Evolutionary conservation across 2,113 vertebrate species (phyloP), one percentile per base, ranked within the genome.

Genomic region (Phalacrocorax carbo): DNA sequence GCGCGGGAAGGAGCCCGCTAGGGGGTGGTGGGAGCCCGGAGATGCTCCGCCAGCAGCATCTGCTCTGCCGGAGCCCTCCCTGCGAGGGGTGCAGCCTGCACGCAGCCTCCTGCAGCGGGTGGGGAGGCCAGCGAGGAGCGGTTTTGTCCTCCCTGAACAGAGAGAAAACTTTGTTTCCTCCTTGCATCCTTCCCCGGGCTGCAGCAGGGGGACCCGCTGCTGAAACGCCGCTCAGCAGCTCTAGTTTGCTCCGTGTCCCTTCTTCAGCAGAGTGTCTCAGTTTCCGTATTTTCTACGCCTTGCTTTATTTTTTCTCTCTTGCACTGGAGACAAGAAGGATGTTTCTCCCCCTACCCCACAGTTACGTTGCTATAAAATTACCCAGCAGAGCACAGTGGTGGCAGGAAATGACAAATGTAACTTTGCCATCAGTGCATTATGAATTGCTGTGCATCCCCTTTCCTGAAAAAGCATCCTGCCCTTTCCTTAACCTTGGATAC

Each of bases 401-500:
- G 82, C 91, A 93, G 88, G 86, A 78, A 91, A 94, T 87, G 94
- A 90, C 87, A 94, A 96, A 85, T 87, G 93, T 65, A 94, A 91
- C 69, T 86, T 88, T 82, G 51, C 88, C 76, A 85, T 75, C 73
- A 26, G 40, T 76, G 78, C 51, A 9, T 90, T 93, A 83, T 60
- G 62, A 85, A 84, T 88, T 54, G 76, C 92, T 88, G 80, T 79
- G 71, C 71, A 61, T 93, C 77, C 87, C 90, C 23, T 86, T 88
- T 85, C 89, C 80, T 88, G 81, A 93, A 82, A 60, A 90, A 69
- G 55, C 81, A 77, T 94, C 96, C 90, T 92, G 95, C 91, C 93
- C 94, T 97, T 97, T 96, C 79, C 92, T 73, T 85, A 92, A 93
- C 81, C 89, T 94, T 95, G 93, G 92, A 30, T 77, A 77, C 81